These are phyloP conservation scores for Eurystomus gularis DNA, from an alignment of 2,113 vertebrate species.

Conservation along the genomic window DNA sequence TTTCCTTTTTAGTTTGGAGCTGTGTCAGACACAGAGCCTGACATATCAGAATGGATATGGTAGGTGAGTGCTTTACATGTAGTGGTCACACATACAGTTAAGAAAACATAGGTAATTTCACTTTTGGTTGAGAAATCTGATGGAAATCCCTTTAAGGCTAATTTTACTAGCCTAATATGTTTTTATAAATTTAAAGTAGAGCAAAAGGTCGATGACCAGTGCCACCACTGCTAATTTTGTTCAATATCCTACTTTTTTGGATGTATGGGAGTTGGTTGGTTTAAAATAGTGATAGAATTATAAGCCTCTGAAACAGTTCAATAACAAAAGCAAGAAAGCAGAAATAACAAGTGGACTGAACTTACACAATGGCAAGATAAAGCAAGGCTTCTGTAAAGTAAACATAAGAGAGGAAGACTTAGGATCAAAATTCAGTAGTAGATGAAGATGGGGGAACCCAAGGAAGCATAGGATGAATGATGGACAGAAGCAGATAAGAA, in stretches of 20 bases:
- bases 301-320: not conserved
- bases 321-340: not conserved
- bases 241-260: not conserved
- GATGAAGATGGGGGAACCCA: not conserved
- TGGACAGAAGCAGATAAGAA: not conserved
- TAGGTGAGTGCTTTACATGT: not conserved
- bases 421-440: not conserved
- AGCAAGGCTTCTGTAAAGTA: not conserved
- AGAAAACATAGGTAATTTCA: not conserved
- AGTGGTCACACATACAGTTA: not conserved
- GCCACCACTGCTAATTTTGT: not conserved
- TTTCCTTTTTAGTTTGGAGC: not conserved
- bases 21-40: not conserved
- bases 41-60: not conserved
- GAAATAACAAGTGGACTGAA: not conserved
- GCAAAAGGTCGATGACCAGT: not conserved
- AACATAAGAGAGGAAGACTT: not conserved
- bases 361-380: not conserved
- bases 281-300: not conserved
- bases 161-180: not conserved
- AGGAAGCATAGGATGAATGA: not conserved
- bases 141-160: not conserved
- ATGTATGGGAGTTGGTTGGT: not conserved
- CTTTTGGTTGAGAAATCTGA: not conserved
- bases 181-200: not conserved